Base-by-base conservation (phyloP, 2,113 vertebrate genomes). In the Pipa parva region DNA sequence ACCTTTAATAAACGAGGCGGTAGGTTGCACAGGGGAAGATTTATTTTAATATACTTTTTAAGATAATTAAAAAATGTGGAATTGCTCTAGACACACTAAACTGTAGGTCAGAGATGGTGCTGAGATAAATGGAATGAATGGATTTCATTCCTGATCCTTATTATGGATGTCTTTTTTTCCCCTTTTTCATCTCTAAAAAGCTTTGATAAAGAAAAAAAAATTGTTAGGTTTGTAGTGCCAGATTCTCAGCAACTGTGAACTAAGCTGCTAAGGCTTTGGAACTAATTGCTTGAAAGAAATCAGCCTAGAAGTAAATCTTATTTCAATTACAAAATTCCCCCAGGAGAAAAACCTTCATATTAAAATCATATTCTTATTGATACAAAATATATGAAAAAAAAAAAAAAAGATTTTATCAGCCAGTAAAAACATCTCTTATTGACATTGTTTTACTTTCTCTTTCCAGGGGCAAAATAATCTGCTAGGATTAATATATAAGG, bases 201-300 rank as follows among this genome's bases (percentile, higher is more conserved):
- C 48, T 61, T 59, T 54, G 58, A 61, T 70, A 70, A 27, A 60
- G 46, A n/a, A n/a, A 17, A 21, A 52, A 42, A 60, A 70, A 61
- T 70, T 70, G 66, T 70, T 51, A 70, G 58, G 66, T 57, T 33
- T 61, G n/a, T 15, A 36, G 55, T 49, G 55, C 64, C 55, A 59
- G 37, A 70, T 70, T 61, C 58, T 70, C 66, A 61, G 66, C 49
- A 70, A 54, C 66, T 37, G 66, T 61, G 66, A 70, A 58, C 42
- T 54, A 70, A 70, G 66, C 58, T 54, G 48, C 18, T 61, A 61
- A 70, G 49, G 33, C 66, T 25, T n/a, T 29, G 26, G 48, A 37
- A 39, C 66, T 70, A 70, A 70, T 70, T 70, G 66, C 57, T 61
- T 70, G 46, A 70, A 29, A 70, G 66, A 70, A 70, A 70, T 27